These are phyloP conservation scores for Osmoderma eremita DNA, from an alignment of 2,888 invertebrate species.

Conservation along the genomic window DNA sequence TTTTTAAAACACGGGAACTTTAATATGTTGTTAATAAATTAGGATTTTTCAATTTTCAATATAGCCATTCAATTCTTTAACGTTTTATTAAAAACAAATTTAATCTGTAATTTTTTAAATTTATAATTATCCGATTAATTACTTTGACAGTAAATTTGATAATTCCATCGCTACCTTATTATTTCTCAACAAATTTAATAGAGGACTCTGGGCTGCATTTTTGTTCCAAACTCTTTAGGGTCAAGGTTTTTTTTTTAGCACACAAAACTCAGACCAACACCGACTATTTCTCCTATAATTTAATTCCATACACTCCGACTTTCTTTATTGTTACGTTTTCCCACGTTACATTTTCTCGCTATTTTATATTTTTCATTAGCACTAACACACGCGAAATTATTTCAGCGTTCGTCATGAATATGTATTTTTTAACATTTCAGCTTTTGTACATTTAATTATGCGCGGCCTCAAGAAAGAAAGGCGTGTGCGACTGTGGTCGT, in stretches of 20 bases:
- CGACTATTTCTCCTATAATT: constrained; percentile 25
- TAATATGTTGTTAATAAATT: too few relatives aligned
- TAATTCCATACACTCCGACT: constrained; percentile 5
- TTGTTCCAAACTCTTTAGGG: too few relatives aligned
- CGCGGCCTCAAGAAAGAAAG: constrained; percentile 14
- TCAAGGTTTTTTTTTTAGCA: neutral
- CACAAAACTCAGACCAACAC: constrained; percentile 4
- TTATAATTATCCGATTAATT: too few relatives aligned
- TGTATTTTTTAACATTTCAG: constrained; percentile 38
- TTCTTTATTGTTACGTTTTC: constrained; percentile 5
- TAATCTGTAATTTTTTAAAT: too few relatives aligned
- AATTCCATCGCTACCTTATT: too few relatives aligned
- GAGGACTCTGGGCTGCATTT: too few relatives aligned
- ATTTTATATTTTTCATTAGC: constrained; percentile 32
- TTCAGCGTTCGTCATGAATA: constrained; percentile 40
- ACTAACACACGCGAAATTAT: constrained; percentile 27
- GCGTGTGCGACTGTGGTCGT: constrained; percentile 4
- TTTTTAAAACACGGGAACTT: too few relatives aligned
- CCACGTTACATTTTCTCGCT: constrained; percentile 14
- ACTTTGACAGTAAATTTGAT: too few relatives aligned
- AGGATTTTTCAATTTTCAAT: too few relatives aligned
- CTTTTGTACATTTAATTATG: constrained; percentile 40
- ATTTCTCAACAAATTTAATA: too few relatives aligned
- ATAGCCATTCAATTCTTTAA: too few relatives aligned
- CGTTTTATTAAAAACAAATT: too few relatives aligned